These are phyloP conservation scores for Nesoenas mayeri DNA, from an alignment of 2,113 vertebrate species.

Conservation along the genomic window DNA sequence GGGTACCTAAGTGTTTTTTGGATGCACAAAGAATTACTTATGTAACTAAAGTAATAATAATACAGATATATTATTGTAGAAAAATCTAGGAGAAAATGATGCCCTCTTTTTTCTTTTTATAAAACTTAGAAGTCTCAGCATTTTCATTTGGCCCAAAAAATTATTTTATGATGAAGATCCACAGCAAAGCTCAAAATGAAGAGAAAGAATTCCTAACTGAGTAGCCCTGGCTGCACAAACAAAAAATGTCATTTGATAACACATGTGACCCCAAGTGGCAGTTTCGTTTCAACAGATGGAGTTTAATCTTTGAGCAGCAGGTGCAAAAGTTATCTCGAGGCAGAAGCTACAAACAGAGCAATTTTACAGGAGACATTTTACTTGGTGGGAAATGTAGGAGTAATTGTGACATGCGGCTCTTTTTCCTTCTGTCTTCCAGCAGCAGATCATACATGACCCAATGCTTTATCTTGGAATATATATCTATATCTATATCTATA, in stretches of 20 bases:
- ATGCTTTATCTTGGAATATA: neutral
- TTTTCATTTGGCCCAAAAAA: neutral
- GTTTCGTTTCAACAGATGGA: constrained; percentile 48
- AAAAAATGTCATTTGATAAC: constrained; percentile 29
- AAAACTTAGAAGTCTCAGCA: neutral
- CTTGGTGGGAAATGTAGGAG: constrained; percentile 30
- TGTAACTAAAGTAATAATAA: neutral
- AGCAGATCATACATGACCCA: neutral
- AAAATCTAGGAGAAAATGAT: neutral
- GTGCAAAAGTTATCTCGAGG: constrained; percentile 54
- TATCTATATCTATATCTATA: neutral
- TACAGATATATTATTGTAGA: neutral
- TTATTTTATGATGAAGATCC: neutral
- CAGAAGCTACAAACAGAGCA: constrained; percentile 45
- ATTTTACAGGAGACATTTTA: constrained; percentile 31
- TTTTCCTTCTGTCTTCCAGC: neutral
- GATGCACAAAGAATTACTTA: neutral
- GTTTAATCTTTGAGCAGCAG: constrained; percentile 66
- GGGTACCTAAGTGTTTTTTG: neutral
- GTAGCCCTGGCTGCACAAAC: neutral
- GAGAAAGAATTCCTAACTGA: constrained; percentile 5
- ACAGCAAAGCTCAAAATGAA: neutral
- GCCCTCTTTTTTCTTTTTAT: neutral
- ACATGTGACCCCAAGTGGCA: constrained; percentile 8
- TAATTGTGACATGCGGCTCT: neutral